Percentiles rank a stretch among this genome's conserved stretches.
These are phyloP conservation scores for Cosmia trapezina DNA, from an alignment of 2,888 invertebrate species.

Conservation along the genomic window DNA sequence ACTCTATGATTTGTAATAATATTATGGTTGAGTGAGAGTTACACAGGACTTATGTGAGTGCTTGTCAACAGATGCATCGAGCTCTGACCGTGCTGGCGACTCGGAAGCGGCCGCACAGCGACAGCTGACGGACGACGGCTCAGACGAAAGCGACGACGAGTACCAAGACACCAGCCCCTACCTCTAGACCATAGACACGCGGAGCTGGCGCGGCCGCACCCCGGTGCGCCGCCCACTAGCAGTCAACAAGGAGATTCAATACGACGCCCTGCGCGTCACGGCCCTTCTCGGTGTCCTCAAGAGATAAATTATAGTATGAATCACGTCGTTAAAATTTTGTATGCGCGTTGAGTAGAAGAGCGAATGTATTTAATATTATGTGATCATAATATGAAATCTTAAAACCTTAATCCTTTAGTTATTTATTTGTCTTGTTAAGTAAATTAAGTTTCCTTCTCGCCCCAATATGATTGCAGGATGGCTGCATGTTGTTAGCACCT, in stretches of 20 bases:
- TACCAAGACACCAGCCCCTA: constrained; percentile 88
- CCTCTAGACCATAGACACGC: constrained; percentile 73
- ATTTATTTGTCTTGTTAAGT: constrained; percentile 81
- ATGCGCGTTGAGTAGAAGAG: constrained; percentile 82
- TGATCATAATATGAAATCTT: constrained; percentile 63
- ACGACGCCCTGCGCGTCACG: constrained; percentile 59
- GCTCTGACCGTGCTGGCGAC: constrained; percentile 82
- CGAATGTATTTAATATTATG: constrained; percentile 85
- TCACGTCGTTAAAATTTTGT: constrained; percentile 76
- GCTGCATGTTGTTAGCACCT: constrained; percentile 80
- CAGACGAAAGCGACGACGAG: constrained; percentile 85
- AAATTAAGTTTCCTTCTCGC: constrained; percentile 79
- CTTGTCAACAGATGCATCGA: constrained; percentile 84
- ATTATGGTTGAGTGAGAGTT: not conserved
- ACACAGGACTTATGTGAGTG: not conserved
- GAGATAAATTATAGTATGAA: constrained; percentile 79
- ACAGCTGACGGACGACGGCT: constrained; percentile 88
- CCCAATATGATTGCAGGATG: constrained; percentile 77
- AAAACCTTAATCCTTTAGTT: constrained; percentile 79
- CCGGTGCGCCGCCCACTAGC: constrained; percentile 69
- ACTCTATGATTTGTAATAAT: not conserved
- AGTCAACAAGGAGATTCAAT: constrained; percentile 59
- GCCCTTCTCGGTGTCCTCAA: constrained; percentile 70
- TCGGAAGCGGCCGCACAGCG: constrained; percentile 84
- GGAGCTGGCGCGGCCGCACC: constrained; percentile 62